Base-by-base conservation (phyloP, 2,113 vertebrate species). In the Ancistrus triradiatus region DNA sequence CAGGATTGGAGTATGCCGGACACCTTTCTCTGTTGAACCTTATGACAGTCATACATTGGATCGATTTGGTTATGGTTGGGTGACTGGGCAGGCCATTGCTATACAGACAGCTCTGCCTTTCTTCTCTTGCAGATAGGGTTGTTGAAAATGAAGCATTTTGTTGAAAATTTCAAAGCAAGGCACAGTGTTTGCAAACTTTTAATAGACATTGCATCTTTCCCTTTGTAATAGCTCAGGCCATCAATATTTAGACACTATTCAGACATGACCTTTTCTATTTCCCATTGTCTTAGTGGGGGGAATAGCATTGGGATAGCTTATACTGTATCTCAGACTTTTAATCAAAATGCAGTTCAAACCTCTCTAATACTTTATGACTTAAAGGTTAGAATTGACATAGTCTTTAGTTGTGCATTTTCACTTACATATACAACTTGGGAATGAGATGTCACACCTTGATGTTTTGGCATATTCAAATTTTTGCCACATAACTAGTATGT, bases 241-340 rank as follows among this genome's bases (percentile, higher is more conserved):
- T 52, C 19, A 43, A 27, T 72, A 24, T 27, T 31, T 58, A 49
- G 59, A 68, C 63, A 79, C 70, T 65, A 77, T 78, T 81, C 74
- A 69, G 73, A 66, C 51, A 51, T 74, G 74, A 82, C 80, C 80
- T 85, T 85, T 78, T 70, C 74, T 59, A 75, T 78, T 47, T 46
- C 46, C 17, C 15, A 62, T 69, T 27, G 58, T 73, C 56, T 63
- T 47, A 64, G 65, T 40, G 62, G n/a, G n/a, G n/a, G n/a, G n/a
- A n/a, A n/a, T 61, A 62, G 21, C 10, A 38, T 38, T 57, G 6
- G 2, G 2, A 42, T 10, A 28, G 14, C 48, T 19, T 37, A 14
- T 61, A 53, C 48, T 31, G 35, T 31, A 4, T 27, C 25, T 9
- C 1, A 6, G 10, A 25, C 27, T 31, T 9, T 68, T 4, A 17